Base-by-base conservation (phyloP, 2,113 vertebrate genomes). In the Merops nubicus region DNA sequence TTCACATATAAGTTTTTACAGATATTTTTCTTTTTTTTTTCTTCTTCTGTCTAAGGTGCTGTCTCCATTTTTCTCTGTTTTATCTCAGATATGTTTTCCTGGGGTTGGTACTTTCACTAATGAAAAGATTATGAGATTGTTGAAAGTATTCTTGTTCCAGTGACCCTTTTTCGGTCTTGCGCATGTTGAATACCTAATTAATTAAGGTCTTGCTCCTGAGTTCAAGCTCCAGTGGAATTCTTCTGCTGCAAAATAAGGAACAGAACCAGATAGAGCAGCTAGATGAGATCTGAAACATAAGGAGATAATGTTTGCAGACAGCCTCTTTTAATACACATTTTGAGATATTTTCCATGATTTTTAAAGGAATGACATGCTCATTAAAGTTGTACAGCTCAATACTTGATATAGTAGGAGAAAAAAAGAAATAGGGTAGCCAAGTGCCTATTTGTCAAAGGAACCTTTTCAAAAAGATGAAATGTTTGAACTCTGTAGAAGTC, bases 401-500 rank as follows among this genome's bases (percentile, higher is more conserved):
- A 33, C 70, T 70, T 73, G 50, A 31, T 86, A 26, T 38, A 68
- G 47, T 42, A 69, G 62, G 50, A 63, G 76, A 79, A 77, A 91
- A 76, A 75, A 23, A 84, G 62, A 78, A 34, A 26, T 11, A 29
- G 43, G 53, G 70, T 77, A 96, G 40, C 42, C 53, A 76, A 56
- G 23, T 57, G 51, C 63, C 18, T 84, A 64, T 85, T 94, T 96
- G 88, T 94, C 85, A 95, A 80, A 94, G 45, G 23, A 80, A 79
- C 40, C 20, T 23, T 89, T 94, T 85, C 56, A 68, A 89, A 91
- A 88, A 85, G 68, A 90, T 74, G 36, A 92, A 89, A 91, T 51
- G 45, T 40, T 62, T 96, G 93, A 92, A 93, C 62, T 73, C 75
- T 64, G 50, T 54, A 62, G 84, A 96, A 95, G 89, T 74, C 60